Evolutionary conservation across 30 jellyfish, hydroid and myxozoan species (phyloP).

Genomic region (Morbakka virulenta): DNA sequence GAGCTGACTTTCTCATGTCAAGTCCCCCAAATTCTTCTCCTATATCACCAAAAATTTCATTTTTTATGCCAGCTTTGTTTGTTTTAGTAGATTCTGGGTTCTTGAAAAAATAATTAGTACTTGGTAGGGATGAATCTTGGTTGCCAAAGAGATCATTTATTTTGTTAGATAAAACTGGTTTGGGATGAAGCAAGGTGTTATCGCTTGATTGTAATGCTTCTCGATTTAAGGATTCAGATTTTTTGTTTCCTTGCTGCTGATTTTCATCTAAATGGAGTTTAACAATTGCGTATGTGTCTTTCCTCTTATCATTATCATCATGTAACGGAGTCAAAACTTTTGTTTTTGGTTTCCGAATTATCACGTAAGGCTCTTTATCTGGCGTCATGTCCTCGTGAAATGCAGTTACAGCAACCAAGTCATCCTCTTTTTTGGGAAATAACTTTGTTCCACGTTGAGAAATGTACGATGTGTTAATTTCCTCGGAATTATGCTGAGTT

Average conservation of each 20-base stretch:
- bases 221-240: background rate
- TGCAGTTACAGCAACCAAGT: background rate
- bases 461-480: background rate
- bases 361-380: constrained; percentile 43
- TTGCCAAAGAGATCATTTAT: background rate
- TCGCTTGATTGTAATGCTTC: background rate
- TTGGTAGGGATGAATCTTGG: background rate
- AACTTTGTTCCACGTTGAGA: background rate
- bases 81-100: background rate
- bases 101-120: background rate
- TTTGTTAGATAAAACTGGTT: too few species aligned
- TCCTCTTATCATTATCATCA: background rate
- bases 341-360: constrained; percentile 18
- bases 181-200: background rate
- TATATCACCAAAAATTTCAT: background rate
- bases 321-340: background rate
- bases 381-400: background rate
- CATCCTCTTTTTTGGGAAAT: background rate
- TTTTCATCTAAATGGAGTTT: background rate
- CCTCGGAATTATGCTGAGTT: too few species aligned
- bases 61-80: background rate
- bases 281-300: background rate
- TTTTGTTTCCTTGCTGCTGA: background rate
- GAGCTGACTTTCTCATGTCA: background rate
- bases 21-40: background rate